Percentiles rank a stretch among this genome's conserved stretches.
Evolutionary conservation across 2,797 vertebrate genomes (phyloP).

Genomic region (Cercopithecus mitis): DNA sequence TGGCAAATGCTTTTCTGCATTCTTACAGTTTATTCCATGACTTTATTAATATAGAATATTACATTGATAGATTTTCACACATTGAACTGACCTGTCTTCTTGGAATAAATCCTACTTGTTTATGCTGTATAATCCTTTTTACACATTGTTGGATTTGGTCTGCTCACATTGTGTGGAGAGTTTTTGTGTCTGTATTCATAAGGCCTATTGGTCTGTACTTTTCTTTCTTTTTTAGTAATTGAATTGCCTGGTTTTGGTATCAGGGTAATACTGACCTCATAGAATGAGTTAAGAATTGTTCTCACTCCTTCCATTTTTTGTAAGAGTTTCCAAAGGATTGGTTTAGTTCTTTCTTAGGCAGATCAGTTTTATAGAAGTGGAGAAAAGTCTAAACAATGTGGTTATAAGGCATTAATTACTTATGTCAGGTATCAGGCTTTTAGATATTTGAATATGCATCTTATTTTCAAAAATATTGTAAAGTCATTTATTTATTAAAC

Average conservation of each 20-base stretch:
- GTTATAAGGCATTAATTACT: not conserved
- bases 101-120: not conserved
- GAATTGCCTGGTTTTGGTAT: not conserved
- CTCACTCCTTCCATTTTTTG: not conserved
- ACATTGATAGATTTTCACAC: not conserved
- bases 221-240: not conserved
- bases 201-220: not conserved
- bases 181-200: not conserved
- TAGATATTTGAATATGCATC: not conserved
- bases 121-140: not conserved
- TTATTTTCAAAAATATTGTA: not conserved
- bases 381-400: not conserved
- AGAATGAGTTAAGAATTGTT: constrained; percentile 5
- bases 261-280: not conserved
- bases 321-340: not conserved
- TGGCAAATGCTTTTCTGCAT: not conserved
- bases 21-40: not conserved
- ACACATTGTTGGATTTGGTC: not conserved
- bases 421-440: not conserved
- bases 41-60: not conserved
- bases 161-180: not conserved
- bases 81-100: not conserved
- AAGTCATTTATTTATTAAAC: not conserved
- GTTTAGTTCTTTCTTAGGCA: not conserved
- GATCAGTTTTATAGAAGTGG: not conserved